Conservation (phyloP, 2,113 vertebrate species). For the Alosa alosa region DNA sequence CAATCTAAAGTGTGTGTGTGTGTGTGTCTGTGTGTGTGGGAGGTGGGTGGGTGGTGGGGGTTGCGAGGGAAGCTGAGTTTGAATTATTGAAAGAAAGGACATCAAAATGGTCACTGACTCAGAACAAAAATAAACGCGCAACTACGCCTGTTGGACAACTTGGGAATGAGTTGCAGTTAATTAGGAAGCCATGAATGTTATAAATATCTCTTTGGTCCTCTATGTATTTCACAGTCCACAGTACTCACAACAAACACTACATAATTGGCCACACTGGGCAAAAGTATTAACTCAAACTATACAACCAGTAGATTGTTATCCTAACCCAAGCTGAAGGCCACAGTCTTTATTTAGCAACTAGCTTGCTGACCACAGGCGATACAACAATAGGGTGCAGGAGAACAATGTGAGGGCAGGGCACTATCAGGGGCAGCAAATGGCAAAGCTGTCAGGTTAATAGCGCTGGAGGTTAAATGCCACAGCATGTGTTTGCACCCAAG, state of each 20-base stretch:
- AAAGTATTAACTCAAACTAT: not conserved
- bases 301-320: not conserved
- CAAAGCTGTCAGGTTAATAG: not conserved
- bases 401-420: not conserved
- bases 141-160: not conserved
- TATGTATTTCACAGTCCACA: not conserved
- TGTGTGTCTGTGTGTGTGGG: no score
- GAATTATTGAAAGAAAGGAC: not conserved
- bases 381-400: not conserved
- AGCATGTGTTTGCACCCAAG: not conserved
- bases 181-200: not conserved
- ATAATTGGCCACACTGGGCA: not conserved
- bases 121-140: not conserved
- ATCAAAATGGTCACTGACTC: not conserved
- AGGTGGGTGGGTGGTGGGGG: not conserved
- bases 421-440: not conserved
- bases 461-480: not conserved
- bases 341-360: not conserved
- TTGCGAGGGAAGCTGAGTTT: not conserved
- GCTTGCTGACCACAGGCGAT: not conserved
- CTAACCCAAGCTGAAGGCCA: not conserved
- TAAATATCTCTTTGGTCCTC: not conserved
- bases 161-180: not conserved
- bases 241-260: not conserved
- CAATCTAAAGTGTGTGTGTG: not conserved